Conservation (phyloP, 1,140 invertebrate species). For the Aricia agestis region DNA sequence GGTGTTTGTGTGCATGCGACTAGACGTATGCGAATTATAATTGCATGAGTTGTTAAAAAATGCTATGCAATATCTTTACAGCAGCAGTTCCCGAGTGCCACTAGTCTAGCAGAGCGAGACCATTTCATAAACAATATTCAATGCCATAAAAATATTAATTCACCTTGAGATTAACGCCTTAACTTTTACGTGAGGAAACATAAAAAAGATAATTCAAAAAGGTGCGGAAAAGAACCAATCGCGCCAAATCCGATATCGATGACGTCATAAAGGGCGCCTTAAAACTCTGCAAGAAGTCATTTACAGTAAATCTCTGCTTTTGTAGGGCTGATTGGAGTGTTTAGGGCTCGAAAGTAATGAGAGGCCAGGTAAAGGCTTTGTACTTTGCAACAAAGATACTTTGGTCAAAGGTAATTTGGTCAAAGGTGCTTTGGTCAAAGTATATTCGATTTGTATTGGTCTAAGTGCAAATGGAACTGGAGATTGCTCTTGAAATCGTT, state of each 20-base stretch:
- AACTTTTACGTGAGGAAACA: background rate
- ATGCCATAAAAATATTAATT: no score
- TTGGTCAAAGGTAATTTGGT: background rate
- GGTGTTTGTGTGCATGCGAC: no score
- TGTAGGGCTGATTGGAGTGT: constrained; percentile 21
- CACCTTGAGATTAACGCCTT: background rate
- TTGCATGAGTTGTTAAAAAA: no score
- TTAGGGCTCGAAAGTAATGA: background rate
- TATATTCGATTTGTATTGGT: background rate
- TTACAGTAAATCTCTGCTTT: constrained; percentile 32
- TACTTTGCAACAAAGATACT: background rate
- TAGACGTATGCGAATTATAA: no score
- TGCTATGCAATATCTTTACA: no score
- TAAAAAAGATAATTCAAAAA: constrained; percentile 17
- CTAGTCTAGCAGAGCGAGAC: no score
- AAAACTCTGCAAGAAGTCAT: constrained; percentile 22
- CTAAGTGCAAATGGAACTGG: no score
- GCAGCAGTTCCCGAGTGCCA: no score
- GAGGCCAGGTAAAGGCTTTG: background rate
- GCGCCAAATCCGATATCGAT: background rate
- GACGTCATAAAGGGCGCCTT: background rate
- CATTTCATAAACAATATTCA: no score
- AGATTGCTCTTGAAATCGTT: background rate
- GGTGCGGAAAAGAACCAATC: background rate
- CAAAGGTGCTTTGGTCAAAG: background rate